A percentile compares a stretch with the other conserved stretches of the same genome.
These are phyloP conservation scores for Dysidea cf. avara DNA, from an alignment of 37 sponge, comb jelly and placozoan species.

Conservation along the genomic window DNA sequence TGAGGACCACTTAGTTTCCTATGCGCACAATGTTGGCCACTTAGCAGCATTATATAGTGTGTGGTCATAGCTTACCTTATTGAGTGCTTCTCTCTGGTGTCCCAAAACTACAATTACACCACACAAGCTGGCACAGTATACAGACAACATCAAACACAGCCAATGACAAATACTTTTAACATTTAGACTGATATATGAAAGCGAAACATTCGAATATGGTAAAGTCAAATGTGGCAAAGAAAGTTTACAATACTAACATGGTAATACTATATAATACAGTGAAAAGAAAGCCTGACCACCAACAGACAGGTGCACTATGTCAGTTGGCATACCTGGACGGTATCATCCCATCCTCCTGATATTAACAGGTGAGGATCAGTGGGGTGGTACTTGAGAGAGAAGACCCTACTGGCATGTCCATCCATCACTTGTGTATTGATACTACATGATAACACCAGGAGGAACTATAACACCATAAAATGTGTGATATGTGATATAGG, in stretches of 20 bases:
- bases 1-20: slow-evolving; percentile 64
- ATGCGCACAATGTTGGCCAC: slow-evolving; percentile 6
- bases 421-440: slow-evolving; percentile 61
- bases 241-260: background rate
- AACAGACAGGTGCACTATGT: background rate
- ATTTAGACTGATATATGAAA: too few species aligned
- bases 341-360: slow-evolving; percentile 85
- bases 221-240: too few species aligned
- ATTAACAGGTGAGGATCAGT: slow-evolving; percentile 48
- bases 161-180: too few species aligned
- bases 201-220: too few species aligned
- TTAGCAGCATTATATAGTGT: slow-evolving; percentile 17
- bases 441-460: slow-evolving; percentile 1
- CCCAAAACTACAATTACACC: slow-evolving; percentile 53
- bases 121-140: too few species aligned
- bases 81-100: slow-evolving; percentile 52
- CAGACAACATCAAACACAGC: too few species aligned
- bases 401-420: slow-evolving; percentile 73
- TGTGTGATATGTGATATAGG: too few species aligned
- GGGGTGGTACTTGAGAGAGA: slow-evolving; percentile 78
- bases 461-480: too few species aligned
- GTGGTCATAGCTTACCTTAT: slow-evolving; percentile 51
- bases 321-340: slow-evolving; percentile 61
- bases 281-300: background rate
- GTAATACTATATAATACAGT: background rate